Evolutionary conservation across 1,140 invertebrate genomes (phyloP).

Genomic region (Cydia strobilella): DNA sequence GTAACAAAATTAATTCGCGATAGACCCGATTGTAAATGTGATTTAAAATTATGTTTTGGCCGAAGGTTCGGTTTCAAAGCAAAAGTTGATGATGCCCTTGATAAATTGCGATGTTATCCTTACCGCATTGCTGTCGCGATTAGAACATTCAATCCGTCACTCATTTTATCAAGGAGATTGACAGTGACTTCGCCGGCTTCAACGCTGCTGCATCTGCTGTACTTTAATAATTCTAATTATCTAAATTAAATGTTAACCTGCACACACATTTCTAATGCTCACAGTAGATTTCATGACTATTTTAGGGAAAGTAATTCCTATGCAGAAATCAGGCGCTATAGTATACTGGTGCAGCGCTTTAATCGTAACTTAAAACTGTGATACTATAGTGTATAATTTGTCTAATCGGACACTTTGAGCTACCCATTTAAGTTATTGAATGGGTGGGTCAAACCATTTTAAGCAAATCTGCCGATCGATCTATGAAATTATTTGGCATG

Average conservation of each 20-base stretch:
- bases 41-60: too few relatives aligned
- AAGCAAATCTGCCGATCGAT: constrained; percentile 11
- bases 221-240: not conserved
- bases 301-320: not conserved
- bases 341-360: not conserved
- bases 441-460: too few relatives aligned
- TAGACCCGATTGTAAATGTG: too few relatives aligned
- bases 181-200: too few relatives aligned
- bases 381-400: not conserved
- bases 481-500: not conserved
- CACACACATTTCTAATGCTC: not conserved
- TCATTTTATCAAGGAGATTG: too few relatives aligned
- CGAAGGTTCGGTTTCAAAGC: too few relatives aligned
- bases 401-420: not conserved
- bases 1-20: too few relatives aligned
- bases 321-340: not conserved
- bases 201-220: too few relatives aligned
- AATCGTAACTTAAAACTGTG: not conserved
- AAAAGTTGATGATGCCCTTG: too few relatives aligned
- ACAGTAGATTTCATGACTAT: not conserved
- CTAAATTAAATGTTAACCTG: not conserved
- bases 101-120: too few relatives aligned
- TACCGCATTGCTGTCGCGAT: too few relatives aligned
- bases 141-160: too few relatives aligned
- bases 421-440: constrained; percentile 6